These are phyloP conservation scores for Bombus pascuorum DNA, from an alignment of 1,140 invertebrate species.

Conservation along the genomic window DNA sequence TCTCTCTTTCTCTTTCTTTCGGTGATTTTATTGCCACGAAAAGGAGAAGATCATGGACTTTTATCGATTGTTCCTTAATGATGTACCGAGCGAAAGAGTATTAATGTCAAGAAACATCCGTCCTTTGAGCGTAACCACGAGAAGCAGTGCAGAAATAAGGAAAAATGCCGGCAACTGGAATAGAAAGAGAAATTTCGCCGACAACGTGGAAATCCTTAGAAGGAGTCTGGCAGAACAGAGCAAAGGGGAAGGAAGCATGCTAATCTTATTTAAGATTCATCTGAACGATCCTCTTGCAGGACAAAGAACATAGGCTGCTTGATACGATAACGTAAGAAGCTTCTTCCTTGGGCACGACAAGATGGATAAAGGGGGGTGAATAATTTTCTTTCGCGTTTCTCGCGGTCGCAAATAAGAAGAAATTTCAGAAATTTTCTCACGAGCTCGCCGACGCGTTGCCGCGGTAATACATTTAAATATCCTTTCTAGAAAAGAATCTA, in stretches of 20 bases:
- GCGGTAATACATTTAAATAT: constrained; percentile 55
- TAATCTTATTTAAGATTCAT: constrained; percentile 42
- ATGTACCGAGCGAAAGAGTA: background rate
- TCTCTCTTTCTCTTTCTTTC: background rate
- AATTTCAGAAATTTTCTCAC: constrained; percentile 43
- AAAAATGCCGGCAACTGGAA: background rate
- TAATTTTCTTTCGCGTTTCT: constrained; percentile 32
- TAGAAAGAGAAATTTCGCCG: constrained; percentile 1
- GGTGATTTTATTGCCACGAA: background rate
- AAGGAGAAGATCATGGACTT: background rate
- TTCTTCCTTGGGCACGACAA: background rate
- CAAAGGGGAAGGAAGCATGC: background rate
- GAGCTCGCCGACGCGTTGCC: background rate
- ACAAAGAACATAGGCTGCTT: constrained; percentile 30
- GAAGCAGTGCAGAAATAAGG: background rate
- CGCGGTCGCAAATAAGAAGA: background rate
- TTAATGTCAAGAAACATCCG: background rate
- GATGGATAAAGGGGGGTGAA: constrained; percentile 15
- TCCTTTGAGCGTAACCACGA: background rate
- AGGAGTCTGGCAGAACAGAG: background rate
- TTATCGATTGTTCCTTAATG: background rate
- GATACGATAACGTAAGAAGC: constrained; percentile 43
- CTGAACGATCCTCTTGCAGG: constrained; percentile 32
- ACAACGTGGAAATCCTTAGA: background rate
- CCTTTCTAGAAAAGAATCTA: constrained; percentile 36